A percentile compares a stretch with the other conserved stretches of the same genome.
These are phyloP conservation scores for Micromussa lordhowensis DNA, from an alignment of 92 coral and sea anemone species.

Conservation along the genomic window DNA sequence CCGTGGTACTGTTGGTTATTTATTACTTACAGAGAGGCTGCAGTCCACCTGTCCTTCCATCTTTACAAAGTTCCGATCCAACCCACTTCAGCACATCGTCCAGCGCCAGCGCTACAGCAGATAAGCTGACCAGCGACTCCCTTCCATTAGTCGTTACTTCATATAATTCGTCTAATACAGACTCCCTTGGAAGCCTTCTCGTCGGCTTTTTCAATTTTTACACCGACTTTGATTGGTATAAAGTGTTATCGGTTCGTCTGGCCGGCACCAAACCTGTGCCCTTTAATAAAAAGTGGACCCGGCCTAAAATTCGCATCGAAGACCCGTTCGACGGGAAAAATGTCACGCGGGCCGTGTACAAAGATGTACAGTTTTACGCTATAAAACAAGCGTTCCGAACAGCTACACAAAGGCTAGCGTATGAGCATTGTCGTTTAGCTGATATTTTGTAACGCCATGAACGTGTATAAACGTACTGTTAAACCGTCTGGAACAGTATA, in stretches of 20 bases:
- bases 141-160: constrained; percentile 41
- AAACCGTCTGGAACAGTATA: not conserved
- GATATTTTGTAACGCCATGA: constrained; percentile 9
- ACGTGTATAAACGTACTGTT: not conserved
- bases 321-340: constrained; percentile 60
- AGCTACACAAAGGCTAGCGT: constrained; percentile 19
- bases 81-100: constrained; percentile 37
- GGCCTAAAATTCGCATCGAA: constrained; percentile 64
- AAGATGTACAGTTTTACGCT: not conserved
- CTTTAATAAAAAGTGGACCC: constrained; percentile 45
- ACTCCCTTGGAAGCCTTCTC: constrained; percentile 52
- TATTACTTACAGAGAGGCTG: constrained; percentile 80
- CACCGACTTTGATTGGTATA: constrained; percentile 55
- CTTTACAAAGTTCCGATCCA: constrained; percentile 52
- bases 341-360: constrained; percentile 65
- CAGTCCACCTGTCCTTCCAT: constrained; percentile 62
- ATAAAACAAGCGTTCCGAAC: constrained; percentile 41
- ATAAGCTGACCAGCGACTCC: constrained; percentile 46
- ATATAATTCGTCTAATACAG: constrained; percentile 45
- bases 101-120: constrained; percentile 35
- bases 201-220: constrained; percentile 72
- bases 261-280: constrained; percentile 43
- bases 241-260: constrained; percentile 63
- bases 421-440: not conserved
- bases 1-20: constrained; percentile 64